These are phyloP conservation scores for Platysteira castanea DNA, from an alignment of 2,113 vertebrate genomes.

Conservation along the genomic window DNA sequence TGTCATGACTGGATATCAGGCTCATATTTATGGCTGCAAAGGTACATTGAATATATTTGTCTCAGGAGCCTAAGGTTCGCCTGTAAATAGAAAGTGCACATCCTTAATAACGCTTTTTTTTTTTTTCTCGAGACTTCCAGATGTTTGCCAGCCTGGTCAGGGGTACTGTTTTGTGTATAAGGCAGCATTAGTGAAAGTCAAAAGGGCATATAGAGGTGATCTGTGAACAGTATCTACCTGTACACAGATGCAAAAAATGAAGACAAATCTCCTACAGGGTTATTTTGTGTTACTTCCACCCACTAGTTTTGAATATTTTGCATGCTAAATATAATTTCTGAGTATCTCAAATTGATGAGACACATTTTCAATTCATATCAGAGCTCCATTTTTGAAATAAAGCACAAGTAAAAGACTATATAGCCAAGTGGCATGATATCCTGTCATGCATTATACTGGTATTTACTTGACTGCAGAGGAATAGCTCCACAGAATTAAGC, in stretches of 20 bases:
- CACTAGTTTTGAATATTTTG: neutral
- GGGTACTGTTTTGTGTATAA: neutral
- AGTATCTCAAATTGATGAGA: neutral
- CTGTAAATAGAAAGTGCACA: neutral
- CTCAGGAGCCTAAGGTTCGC: neutral
- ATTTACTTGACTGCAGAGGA: neutral
- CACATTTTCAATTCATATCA: neutral
- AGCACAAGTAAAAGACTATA: neutral
- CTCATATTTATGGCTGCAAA: neutral
- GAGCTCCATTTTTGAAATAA: neutral
- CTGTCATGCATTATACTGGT: neutral
- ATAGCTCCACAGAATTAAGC: neutral
- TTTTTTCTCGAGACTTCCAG: neutral
- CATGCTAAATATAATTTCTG: neutral
- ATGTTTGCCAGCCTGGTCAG: neutral
- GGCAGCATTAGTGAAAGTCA: neutral
- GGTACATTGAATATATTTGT: neutral
- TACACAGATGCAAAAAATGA: neutral
- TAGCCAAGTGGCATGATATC: neutral
- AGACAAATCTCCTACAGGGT: neutral
- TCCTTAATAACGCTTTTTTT: neutral
- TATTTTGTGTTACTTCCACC: neutral
- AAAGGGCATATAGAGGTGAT: neutral
- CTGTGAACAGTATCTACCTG: neutral
- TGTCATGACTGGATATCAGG: neutral